Base-by-base conservation (phyloP, 2,797 vertebrate species). In the Lycodopsis pacificus region DNA sequence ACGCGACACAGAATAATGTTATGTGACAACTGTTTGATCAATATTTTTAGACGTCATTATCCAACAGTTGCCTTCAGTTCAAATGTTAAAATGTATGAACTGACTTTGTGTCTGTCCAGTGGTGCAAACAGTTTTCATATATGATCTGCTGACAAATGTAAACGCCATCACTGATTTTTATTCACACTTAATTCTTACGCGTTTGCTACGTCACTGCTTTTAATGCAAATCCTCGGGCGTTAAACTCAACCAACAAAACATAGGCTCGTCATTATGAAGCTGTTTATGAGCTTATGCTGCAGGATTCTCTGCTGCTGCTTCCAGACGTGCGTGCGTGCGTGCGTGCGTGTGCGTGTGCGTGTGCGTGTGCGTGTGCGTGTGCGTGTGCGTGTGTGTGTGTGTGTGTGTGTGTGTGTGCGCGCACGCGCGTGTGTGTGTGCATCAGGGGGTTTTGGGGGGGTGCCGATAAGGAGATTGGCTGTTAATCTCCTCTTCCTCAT, bases 391-490 rank as follows among this genome's bases (percentile, higher is more conserved):
- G 71, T 51, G 64, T 20, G 56, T 34, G 58, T 49, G 65, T 54
- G 54, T 73, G 38, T 71, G 68, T 49, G 32, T 40, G 61, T 65
- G n/a, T 34, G n/a, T 46, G 25, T 57, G 54, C 57, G 66, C 51
- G 74, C 27, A 32, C 61, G 57, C 54, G 66, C 40, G 57, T 57
- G 72, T 71, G 19, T 46, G 6, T 42, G 17, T 27, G 12, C n/a
- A 40, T 65, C 2, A 10, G 36, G 32, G 59, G 40, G 1, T n/a
- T 77, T 69, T 25, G 7, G 70, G 59, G 75, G 82, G 27, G 27
- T 69, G 76, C 19, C 2, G 32, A 79, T 89, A 86, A 90, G 56
- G 22, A 80, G 85, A 89, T 86, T 79, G 71, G 40, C 62, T 54
- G 38, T 49, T 89, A 67, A 88, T 84, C 82, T 86, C 67, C 25